phyloP scores from a whole-genome alignment of 2,113 vertebrate genomes.

The Microcebus murinus region DNA sequence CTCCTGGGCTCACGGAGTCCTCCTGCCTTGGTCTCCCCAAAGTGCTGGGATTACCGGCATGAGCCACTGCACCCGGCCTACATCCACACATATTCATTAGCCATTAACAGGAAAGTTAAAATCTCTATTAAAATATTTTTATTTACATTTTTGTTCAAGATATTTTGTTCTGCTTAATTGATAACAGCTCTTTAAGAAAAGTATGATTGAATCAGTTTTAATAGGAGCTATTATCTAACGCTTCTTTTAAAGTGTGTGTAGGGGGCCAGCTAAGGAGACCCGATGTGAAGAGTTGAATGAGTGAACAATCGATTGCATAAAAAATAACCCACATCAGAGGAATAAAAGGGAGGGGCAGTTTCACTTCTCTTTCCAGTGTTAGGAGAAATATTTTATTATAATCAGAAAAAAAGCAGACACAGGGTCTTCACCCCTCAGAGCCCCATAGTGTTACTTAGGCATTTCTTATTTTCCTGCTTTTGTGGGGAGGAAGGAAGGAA shows the following conservation, averaged over 20 bases:
- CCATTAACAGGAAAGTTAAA: neutral
- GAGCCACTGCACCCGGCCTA: neutral
- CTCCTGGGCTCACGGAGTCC: too few species aligned
- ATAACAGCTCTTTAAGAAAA: neutral
- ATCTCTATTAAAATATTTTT: neutral
- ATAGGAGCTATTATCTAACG: neutral
- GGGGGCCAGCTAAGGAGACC: neutral
- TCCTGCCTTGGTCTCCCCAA: too few species aligned
- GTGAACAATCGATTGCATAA: neutral
- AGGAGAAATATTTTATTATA: neutral
- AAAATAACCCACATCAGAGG: neutral
- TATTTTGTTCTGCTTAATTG: neutral
- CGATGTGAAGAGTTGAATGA: neutral
- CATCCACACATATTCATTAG: neutral
- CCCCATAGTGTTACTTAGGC: neutral
- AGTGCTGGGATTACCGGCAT: too few species aligned
- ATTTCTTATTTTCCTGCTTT: neutral
- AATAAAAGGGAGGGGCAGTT: neutral
- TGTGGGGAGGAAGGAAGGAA: neutral
- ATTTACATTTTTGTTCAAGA: slow-evolving; percentile 10
- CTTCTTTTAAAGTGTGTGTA: slow-evolving; percentile 5
- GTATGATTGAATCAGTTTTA: neutral
- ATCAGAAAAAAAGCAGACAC: neutral
- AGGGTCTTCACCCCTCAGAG: neutral
- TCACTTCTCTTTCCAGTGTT: neutral